A percentile compares a stretch with the other conserved stretches of the same genome.
Evolutionary conservation across 2,888 invertebrate genomes (phyloP).

Genomic region (Alentia gelatinosa): DNA sequence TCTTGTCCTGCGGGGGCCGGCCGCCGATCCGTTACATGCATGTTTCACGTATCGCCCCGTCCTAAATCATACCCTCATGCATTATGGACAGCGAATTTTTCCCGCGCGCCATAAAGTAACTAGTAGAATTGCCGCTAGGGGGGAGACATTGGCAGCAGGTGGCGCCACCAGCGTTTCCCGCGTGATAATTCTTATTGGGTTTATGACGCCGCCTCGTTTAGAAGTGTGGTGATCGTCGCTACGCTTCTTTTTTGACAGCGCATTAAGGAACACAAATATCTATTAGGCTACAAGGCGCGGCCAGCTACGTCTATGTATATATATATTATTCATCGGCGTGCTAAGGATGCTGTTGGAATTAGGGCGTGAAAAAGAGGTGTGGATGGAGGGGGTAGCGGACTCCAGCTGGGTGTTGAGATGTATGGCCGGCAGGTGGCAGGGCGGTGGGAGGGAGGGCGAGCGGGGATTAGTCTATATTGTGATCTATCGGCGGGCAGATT

Average conservation of each 20-base stretch:
- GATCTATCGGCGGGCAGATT: background rate
- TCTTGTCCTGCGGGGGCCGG: background rate
- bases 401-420: background rate
- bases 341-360: background rate
- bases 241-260: background rate
- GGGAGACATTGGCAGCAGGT: background rate
- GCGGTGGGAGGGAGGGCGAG: background rate
- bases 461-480: background rate
- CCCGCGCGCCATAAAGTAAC: background rate
- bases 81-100: background rate
- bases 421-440: background rate
- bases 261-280: background rate
- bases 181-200: background rate
- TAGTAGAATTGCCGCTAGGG: background rate
- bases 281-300: background rate
- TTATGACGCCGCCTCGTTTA: background rate
- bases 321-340: background rate
- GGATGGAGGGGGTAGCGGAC: background rate
- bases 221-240: background rate
- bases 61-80: conserved; percentile 17
- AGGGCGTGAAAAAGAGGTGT: background rate
- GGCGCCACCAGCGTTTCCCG: background rate
- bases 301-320: background rate
- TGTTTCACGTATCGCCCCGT: background rate
- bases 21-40: background rate